These are phyloP conservation scores for Entomobrya proxima DNA, from an alignment of 2,888 invertebrate genomes.

Conservation along the genomic window DNA sequence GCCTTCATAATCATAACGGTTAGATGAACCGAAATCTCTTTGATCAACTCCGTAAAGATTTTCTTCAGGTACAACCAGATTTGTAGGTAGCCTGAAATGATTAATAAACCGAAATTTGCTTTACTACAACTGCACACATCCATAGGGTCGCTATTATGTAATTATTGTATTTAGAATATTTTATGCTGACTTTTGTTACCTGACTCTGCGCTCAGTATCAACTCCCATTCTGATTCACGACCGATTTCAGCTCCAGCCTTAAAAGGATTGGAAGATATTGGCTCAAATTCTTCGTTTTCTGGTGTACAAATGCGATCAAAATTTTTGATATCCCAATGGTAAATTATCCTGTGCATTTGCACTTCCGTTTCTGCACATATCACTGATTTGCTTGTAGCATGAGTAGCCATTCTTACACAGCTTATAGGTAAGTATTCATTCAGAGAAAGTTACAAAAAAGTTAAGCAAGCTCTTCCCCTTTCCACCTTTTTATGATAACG, in stretches of 20 bases:
- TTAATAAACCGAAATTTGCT: background rate
- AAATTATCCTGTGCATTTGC: conserved; percentile 67
- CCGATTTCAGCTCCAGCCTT: conserved; percentile 69
- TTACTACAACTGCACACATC: too few species aligned
- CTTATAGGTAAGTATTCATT: too few species aligned
- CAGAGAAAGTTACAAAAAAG: too few species aligned
- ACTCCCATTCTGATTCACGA: conserved; percentile 67
- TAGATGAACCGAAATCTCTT: conserved; percentile 61
- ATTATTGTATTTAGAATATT: background rate
- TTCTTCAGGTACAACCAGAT: conserved; percentile 69
- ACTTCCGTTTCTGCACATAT: conserved; percentile 68
- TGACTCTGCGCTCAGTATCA: conserved; percentile 56
- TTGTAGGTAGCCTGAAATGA: conserved; percentile 57
- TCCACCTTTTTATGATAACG: too few species aligned
- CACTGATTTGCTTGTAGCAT: conserved; percentile 63
- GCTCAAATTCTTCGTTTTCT: conserved; percentile 66
- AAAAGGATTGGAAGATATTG: conserved; percentile 66
- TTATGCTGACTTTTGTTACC: background rate
- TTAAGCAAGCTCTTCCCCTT: too few species aligned
- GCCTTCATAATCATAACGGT: conserved; percentile 67
- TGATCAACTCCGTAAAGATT: conserved; percentile 54
- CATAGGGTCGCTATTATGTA: background rate
- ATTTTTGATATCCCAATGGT: conserved; percentile 70
- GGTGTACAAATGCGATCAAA: conserved; percentile 70
- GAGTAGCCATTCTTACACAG: conserved; percentile 34